A percentile compares a stretch with the other conserved stretches of the same genome.
Conservation (phyloP, 2,113 vertebrate species). For the Pterocles orientalis region DNA sequence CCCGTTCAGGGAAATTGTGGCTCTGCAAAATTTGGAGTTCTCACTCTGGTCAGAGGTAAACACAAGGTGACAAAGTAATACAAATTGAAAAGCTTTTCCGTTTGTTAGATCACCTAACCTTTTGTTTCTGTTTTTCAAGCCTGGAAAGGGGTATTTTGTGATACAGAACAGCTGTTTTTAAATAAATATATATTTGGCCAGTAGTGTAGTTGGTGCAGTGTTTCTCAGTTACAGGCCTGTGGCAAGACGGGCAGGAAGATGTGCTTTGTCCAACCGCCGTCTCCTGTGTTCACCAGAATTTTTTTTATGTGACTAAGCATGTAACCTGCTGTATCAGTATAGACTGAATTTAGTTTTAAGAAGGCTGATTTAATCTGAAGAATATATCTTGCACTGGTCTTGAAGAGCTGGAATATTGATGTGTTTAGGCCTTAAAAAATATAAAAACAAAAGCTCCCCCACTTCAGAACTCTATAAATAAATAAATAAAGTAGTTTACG, state of each 20-base stretch:
- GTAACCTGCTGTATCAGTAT: conserved; percentile 18
- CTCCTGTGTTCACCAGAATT: conserved; percentile 14
- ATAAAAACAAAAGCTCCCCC: background rate
- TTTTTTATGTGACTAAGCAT: conserved; percentile 38
- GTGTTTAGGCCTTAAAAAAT: conserved; percentile 32
- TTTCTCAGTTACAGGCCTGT: background rate
- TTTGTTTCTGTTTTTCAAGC: background rate
- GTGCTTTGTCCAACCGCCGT: conserved; percentile 19
- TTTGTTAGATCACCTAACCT: background rate
- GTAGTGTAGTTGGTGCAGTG: background rate
- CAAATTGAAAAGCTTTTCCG: accelerated
- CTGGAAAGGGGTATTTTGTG: background rate
- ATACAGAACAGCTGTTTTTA: background rate
- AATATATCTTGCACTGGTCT: conserved; percentile 54
- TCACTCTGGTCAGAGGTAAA: background rate
- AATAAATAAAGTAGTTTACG: conserved; percentile 51
- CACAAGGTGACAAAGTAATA: background rate
- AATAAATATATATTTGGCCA: background rate
- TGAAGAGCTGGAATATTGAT: conserved; percentile 54
- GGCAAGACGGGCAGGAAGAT: background rate
- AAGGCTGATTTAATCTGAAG: conserved; percentile 55
- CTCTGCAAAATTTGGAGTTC: background rate
- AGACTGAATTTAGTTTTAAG: conserved; percentile 66
- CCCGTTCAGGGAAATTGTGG: background rate
- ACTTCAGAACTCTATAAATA: conserved; percentile 50